Base-by-base conservation (phyloP, 1,140 invertebrate species). In the Drosophila persimilis region DNA sequence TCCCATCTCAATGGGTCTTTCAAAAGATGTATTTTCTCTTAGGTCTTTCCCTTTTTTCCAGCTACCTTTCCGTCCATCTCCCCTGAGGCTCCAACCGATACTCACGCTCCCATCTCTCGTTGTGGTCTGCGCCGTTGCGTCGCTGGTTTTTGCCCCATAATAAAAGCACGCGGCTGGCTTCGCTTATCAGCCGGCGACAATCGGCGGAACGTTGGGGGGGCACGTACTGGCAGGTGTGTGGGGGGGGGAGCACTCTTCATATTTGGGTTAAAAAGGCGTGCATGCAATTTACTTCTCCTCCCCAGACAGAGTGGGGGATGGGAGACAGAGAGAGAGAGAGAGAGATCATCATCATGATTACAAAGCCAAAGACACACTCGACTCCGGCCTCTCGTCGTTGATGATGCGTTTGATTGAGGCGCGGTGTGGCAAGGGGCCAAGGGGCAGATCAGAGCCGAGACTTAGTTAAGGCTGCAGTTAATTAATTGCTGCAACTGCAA, bases 181-280 rank as follows among this genome's bases (percentile, higher is more conserved):
- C 55, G 59, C 80, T 84, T 84, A 84, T 84, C 80, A 73, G 48
- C 48, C 59, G 41, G 60, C 62, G 52, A 63, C 73, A 83, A 85
- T 84, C 80, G 43, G 47, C 65, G 45, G 47, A 71, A 52, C 54
- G 41, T 39, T 31, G 51, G 11, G 26, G 17, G 17, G 48, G 13
- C 43, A 41, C 31, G 31, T 31, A 31, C 31, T 26, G 24, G 8
- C 7, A 15, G 7, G 59, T 43, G 17, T 29, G 54, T 41, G 26
- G 47, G 39, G 22, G 31, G 31, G 47, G 41, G 48, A 26, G 59
- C 47, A 52, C 43, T 66, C 57, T 48, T 78, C 58, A 72, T 84
- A 83, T 84, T 83, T 83, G 80, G 79, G 79, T 83, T 83, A 83
- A 84, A 84, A 75, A 83, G 79, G 79, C 79, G 79, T 83, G 74